These are phyloP conservation scores for Lysiphlebus fabarum DNA, from an alignment of 1,140 invertebrate species.

Conservation along the genomic window DNA sequence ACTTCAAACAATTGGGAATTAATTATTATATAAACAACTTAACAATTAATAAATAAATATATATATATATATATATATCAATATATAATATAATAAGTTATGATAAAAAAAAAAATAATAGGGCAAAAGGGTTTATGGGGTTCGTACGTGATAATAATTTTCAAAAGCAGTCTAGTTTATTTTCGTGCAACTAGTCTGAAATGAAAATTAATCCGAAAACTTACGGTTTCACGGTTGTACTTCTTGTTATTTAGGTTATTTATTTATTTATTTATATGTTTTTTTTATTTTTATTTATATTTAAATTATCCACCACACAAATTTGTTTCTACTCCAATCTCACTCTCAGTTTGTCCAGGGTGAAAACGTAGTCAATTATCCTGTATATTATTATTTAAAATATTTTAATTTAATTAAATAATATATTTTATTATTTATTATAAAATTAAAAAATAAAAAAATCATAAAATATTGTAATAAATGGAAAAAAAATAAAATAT, in stretches of 20 bases:
- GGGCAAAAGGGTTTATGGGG: too few relatives aligned
- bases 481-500: too few relatives aligned
- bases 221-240: conserved; percentile 48
- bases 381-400: conserved; percentile 43
- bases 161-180: conserved; percentile 38
- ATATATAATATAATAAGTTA: too few relatives aligned
- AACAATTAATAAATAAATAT: background rate
- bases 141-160: background rate
- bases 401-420: too few relatives aligned
- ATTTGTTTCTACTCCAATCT: conserved; percentile 52
- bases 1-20: background rate
- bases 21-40: conserved; percentile 17
- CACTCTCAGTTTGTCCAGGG: conserved; percentile 51
- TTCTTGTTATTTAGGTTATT: conserved; percentile 40
- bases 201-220: conserved; percentile 47
- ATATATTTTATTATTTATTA: background rate
- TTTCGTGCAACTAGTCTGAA: conserved; percentile 48
- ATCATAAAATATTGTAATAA: background rate
- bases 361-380: conserved; percentile 52
- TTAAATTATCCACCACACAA: conserved; percentile 44
- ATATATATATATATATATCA: too few relatives aligned
- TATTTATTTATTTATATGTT: conserved; percentile 38
- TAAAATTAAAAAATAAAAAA: conserved; percentile 3
- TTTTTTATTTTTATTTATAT: conserved; percentile 6
- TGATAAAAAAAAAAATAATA: too few relatives aligned